Percentiles rank a stretch among this genome's conserved stretches.
Evolutionary conservation across 2,888 invertebrate genomes (phyloP).

Genomic region (Vesta saturnalis): DNA sequence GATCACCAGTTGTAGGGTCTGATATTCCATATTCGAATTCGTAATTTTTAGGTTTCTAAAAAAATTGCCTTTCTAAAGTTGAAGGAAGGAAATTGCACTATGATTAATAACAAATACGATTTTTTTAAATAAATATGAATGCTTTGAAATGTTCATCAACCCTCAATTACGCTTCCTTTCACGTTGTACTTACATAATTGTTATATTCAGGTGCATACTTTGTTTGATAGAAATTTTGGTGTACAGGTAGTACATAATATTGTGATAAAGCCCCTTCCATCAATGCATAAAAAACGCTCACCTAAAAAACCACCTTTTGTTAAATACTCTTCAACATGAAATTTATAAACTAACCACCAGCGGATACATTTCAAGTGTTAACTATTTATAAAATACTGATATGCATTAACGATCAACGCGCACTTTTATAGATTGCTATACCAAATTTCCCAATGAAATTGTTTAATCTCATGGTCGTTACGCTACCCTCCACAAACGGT

Average conservation of each 20-base stretch:
- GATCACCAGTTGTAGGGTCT: slow-evolving; percentile 52
- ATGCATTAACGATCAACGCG: neutral
- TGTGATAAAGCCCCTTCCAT: neutral
- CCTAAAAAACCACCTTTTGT: neutral
- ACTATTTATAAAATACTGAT: neutral
- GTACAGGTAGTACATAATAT: slow-evolving; percentile 8
- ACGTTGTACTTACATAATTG: slow-evolving; percentile 56
- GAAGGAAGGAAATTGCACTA: too few relatives aligned
- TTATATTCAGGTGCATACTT: slow-evolving; percentile 54
- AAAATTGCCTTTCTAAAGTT: too few relatives aligned
- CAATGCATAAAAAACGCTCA: slow-evolving; percentile 3
- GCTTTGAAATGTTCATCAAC: too few relatives aligned
- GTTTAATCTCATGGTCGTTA: neutral
- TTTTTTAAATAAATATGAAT: too few relatives aligned
- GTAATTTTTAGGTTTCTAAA: slow-evolving; percentile 45
- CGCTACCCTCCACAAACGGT: neutral
- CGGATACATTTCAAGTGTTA: neutral
- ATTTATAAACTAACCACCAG: neutral
- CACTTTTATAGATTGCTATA: slow-evolving; percentile 5
- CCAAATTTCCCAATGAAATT: neutral
- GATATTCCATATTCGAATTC: slow-evolving; percentile 51
- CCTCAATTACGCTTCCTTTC: too few relatives aligned
- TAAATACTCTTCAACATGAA: neutral
- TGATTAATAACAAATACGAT: too few relatives aligned
- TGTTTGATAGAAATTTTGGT: neutral